Base-by-base conservation (phyloP, 2,113 vertebrate species). In the Corydoras sp. region DNA sequence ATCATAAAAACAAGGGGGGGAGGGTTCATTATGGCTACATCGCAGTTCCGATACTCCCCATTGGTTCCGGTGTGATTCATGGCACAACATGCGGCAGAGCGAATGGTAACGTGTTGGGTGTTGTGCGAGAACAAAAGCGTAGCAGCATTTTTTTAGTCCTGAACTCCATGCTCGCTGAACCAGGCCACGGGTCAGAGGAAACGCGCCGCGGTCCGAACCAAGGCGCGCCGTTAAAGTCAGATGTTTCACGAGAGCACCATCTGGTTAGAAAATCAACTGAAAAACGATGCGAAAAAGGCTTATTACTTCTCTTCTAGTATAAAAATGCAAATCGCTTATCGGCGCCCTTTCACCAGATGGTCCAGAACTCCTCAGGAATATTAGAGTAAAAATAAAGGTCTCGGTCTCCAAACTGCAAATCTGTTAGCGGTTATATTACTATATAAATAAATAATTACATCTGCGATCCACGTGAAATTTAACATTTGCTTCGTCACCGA, bases 401-500 rank as follows among this genome's bases (percentile, higher is more conserved):
- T 30, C 43, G 50, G 18, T 69, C 55, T 58, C 54, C 4, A 43
- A 63, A 54, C 11, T 66, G 3, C 14, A 56, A 15, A 3, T 29
- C 55, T 63, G 76, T 62, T 72, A 67, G 3, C 15, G 68, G 60
- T 83, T 79, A 77, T 35, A 77, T 63, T 72, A 76, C 74, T 66
- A 72, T 76, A 68, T 56, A 62, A 71, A 30, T 78, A 73, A 64
- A 79, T 48, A 74, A 71, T 71, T 65, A 7, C 5, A 51, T 55
- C 49, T 58, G 56, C 79, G 74, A 71, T 81, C 78, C 78, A 59
- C 60, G 72, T 79, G 67, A 31, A 85, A 83, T 80, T 78, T 65
- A 54, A 62, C 69, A 31, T 71, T 80, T 76, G 50, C 31, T 80
- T 62, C 2, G 18, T 2, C 18, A 24, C 18, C 18, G 18, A 24